Percentiles rank a stretch among this genome's conserved stretches.
Evolutionary conservation across 2,888 invertebrate genomes (phyloP).

Genomic region (Anarsia innoxiella): DNA sequence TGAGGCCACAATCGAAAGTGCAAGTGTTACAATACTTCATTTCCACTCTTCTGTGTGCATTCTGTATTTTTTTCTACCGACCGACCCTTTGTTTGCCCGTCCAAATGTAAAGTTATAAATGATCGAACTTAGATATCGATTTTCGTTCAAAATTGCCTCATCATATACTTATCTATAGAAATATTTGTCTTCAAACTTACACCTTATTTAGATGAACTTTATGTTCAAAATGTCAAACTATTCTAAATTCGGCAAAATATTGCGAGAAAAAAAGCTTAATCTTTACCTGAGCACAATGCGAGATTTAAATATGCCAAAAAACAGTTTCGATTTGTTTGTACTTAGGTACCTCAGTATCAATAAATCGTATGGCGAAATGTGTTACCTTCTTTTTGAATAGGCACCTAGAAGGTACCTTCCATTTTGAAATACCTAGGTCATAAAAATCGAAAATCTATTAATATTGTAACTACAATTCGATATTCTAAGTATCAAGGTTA

Average conservation of each 20-base stretch:
- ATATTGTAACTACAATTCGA: no score
- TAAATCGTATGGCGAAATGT: slow-evolving; percentile 18
- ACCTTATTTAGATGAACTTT: no score
- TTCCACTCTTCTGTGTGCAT: slow-evolving; percentile 57
- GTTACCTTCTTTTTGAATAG: no score
- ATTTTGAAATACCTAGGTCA: no score
- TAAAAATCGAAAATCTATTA: no score
- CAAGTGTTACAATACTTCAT: slow-evolving; percentile 73
- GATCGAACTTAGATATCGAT: slow-evolving; percentile 68
- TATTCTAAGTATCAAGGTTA: no score
- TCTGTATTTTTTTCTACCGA: slow-evolving; percentile 52
- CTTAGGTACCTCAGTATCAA: no score
- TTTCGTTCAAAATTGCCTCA: slow-evolving; percentile 35
- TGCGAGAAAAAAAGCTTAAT: slow-evolving; percentile 27
- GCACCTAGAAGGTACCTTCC: no score
- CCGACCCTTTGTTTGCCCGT: slow-evolving; percentile 58
- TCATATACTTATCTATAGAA: slow-evolving; percentile 16
- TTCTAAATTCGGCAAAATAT: neutral
- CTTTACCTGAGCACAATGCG: slow-evolving; percentile 51
- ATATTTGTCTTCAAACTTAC: neutral
- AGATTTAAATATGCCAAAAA: slow-evolving; percentile 35
- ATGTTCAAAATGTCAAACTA: no score
- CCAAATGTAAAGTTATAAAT: slow-evolving; percentile 70
- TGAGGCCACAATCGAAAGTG: slow-evolving; percentile 65
- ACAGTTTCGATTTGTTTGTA: slow-evolving; percentile 28